phyloP scores from a whole-genome alignment of 2,888 invertebrate genomes.

The Tinea trinotella region DNA sequence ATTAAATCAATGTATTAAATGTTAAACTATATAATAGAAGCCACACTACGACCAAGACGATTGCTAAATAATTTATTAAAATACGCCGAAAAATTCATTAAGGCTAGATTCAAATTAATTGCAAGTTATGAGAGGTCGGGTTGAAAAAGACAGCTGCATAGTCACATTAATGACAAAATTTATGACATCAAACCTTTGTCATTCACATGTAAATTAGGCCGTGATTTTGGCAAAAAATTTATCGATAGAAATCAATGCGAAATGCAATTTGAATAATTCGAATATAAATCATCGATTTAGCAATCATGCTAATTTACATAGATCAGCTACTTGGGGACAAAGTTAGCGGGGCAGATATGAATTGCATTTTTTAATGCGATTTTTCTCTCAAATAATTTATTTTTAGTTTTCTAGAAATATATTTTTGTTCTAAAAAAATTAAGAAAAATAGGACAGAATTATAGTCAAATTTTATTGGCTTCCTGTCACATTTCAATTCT shows the following conservation, averaged over 20 bases:
- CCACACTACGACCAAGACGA: no score
- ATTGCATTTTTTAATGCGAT: not conserved
- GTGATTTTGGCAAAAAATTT: conserved; percentile 38
- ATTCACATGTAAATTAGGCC: conserved; percentile 49
- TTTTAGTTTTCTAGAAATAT: no score
- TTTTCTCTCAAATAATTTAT: no score
- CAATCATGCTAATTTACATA: conserved; percentile 34
- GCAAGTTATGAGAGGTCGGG: not conserved
- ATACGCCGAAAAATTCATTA: no score
- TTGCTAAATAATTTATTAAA: no score
- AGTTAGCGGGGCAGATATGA: not conserved
- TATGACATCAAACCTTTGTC: conserved; percentile 32
- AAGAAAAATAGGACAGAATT: no score
- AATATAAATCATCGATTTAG: conserved; percentile 45
- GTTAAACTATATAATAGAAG: no score
- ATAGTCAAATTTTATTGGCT: no score
- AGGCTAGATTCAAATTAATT: not conserved
- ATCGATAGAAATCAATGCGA: conserved; percentile 45
- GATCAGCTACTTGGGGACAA: not conserved
- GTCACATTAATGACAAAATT: conserved; percentile 20
- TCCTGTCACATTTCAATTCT: no score
- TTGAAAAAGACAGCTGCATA: conserved; percentile 5
- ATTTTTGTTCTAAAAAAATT: no score
- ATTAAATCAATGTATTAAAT: no score
- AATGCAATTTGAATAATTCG: conserved; percentile 48